A percentile compares a stretch with the other conserved stretches of the same genome.
These are phyloP conservation scores for Chelon auratus DNA, from an alignment of 2,797 vertebrate genomes.

Conservation along the genomic window DNA sequence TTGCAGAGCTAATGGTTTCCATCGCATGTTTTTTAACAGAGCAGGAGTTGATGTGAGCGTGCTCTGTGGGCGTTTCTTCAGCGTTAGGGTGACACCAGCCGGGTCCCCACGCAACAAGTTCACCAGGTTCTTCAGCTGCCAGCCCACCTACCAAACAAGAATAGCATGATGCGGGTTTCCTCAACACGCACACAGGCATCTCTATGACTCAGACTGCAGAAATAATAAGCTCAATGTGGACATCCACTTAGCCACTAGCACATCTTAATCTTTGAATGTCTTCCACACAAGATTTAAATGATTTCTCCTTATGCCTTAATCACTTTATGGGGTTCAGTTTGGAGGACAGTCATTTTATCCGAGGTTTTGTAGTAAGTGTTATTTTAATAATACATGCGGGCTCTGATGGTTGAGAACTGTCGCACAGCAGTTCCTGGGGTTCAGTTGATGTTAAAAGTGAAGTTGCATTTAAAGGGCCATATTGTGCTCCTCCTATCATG, in stretches of 20 bases:
- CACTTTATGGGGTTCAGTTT: neutral
- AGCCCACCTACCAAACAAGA: slow-evolving; percentile 87
- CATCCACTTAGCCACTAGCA: neutral
- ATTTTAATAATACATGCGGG: neutral
- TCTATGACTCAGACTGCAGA: slow-evolving; percentile 3
- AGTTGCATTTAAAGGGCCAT: slow-evolving; percentile 39
- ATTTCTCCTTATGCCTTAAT: slow-evolving; percentile 1
- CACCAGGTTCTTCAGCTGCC: slow-evolving; percentile 94
- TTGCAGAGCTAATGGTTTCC: slow-evolving; percentile 93
- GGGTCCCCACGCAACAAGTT: slow-evolving; percentile 92
- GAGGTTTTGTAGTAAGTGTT: slow-evolving; percentile 15
- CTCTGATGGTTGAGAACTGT: slow-evolving; percentile 17
- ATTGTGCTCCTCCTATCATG: slow-evolving; percentile 40
- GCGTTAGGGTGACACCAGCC: slow-evolving; percentile 90
- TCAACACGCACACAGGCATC: slow-evolving; percentile 22
- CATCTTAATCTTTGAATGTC: neutral
- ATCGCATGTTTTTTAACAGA: slow-evolving; percentile 93
- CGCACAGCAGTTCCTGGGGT: slow-evolving; percentile 19
- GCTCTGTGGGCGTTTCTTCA: slow-evolving; percentile 94
- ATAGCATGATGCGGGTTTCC: slow-evolving; percentile 17
- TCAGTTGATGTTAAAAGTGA: slow-evolving; percentile 28
- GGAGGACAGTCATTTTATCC: slow-evolving; percentile 1
- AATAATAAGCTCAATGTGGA: neutral
- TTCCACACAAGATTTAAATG: neutral
- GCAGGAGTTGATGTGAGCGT: slow-evolving; percentile 92